A percentile compares a stretch with the other conserved stretches of the same genome.
Evolutionary conservation across 2,888 invertebrate species (phyloP).

Genomic region (Nomada hirtipes): DNA sequence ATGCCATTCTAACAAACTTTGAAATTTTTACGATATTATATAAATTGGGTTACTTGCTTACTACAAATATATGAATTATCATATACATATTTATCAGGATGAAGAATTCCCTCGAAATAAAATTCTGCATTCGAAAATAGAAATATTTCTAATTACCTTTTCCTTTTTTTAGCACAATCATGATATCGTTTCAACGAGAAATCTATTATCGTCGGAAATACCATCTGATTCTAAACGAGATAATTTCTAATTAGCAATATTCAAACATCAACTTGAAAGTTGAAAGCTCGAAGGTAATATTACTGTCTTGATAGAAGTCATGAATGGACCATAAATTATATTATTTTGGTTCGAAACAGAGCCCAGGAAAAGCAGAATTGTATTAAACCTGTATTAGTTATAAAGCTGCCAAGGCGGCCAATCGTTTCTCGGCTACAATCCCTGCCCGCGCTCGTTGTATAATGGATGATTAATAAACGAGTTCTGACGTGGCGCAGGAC

Average conservation of each 20-base stretch:
- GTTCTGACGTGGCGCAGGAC: slow-evolving; percentile 51
- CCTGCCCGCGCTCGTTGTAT: slow-evolving; percentile 67
- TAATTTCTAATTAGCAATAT: not conserved
- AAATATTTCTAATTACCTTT: too few species aligned
- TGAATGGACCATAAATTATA: not conserved
- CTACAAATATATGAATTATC: too few species aligned
- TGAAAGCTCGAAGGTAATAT: not conserved
- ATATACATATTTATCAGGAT: too few species aligned
- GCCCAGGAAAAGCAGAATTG: slow-evolving; percentile 15
- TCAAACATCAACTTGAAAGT: not conserved
- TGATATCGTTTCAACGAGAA: too few species aligned
- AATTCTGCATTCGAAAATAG: too few species aligned
- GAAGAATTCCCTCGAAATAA: too few species aligned
- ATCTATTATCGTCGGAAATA: too few species aligned
- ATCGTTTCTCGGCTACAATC: slow-evolving; percentile 50
- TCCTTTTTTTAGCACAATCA: too few species aligned
- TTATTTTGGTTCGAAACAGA: not conserved
- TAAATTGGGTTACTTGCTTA: too few species aligned
- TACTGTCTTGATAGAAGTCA: not conserved
- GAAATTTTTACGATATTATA: too few species aligned
- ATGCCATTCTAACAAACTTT: too few species aligned
- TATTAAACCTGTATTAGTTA: slow-evolving; percentile 69
- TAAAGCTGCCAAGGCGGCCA: slow-evolving; percentile 33
- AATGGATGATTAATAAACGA: slow-evolving; percentile 77
- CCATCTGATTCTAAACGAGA: too few species aligned